Base-by-base conservation (phyloP, 2,888 invertebrate genomes). In the Trichogramma dendrolimi region DNA sequence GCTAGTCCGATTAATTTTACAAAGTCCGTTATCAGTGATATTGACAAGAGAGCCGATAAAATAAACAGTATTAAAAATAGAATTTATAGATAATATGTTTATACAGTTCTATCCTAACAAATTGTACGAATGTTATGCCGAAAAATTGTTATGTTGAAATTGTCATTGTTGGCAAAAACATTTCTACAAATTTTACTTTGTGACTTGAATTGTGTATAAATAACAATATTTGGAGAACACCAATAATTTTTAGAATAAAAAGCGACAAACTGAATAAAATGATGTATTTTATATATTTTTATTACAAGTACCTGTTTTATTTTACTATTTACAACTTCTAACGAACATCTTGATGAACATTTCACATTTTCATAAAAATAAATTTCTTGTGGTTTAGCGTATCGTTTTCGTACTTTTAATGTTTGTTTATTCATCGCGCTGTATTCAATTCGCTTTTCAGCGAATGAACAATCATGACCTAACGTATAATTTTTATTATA, bases 1-100 rank as follows among this genome's bases (percentile, higher is more conserved):
- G 86, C 93, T 4, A 90, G 89, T 1, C 89, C 94, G 0, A 81
- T 83, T 46, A 85, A 86, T 64, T 82, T 96, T n/a, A 91, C 92
- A 0, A 84, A 87, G 65, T 90, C 92, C n/a, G 81, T 96, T 8
- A 84, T 91, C 0, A 84, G 86, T 49, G 91, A 91, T 75, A 83
- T 91, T 42, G 89, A 90, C 71, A 81, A 81, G 60, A 86, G 86
- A 75, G 83, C 83, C 67, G 82, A 84, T 1, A 54, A 14, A 6
- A 56, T 65, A 4, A n/a, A 73, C 55, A 70, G 61, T 10, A 67
- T 78, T 10, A 75, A 68, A 61, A 43, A 7, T 27, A n/a, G 11
- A 27, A 43, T 43, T n/a, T 42, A 54, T 44, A 39, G n/a, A 39
- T 11, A 49, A 59, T 39, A 58, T 46, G 6, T 27, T 27, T 27